These are phyloP conservation scores for Acromyrmex charruanus DNA, from an alignment of 1,140 invertebrate species.

Conservation along the genomic window DNA sequence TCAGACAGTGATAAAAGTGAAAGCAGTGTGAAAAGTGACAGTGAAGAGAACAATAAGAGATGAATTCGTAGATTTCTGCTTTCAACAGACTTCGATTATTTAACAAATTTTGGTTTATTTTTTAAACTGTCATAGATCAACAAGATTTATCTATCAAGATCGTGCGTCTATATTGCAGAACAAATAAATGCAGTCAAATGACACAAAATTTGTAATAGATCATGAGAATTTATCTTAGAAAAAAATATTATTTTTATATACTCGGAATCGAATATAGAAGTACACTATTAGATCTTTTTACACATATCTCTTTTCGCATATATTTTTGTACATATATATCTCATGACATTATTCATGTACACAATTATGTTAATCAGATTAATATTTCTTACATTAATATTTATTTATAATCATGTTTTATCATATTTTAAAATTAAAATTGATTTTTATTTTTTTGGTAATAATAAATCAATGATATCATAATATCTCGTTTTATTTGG, in stretches of 20 bases:
- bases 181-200: neutral
- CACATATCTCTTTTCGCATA: neutral
- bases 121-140: neutral
- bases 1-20: constrained; percentile 79
- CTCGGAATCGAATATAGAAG: neutral
- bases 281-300: neutral
- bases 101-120: neutral
- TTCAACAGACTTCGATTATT: constrained; percentile 12
- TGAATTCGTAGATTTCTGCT: constrained; percentile 21
- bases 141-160: neutral
- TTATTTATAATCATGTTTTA: constrained; percentile 5
- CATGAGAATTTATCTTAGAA: neutral
- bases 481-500: constrained; percentile 32
- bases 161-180: neutral
- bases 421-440: neutral
- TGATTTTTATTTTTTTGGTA: neutral
- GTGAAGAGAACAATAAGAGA: constrained; percentile 78
- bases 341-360: neutral
- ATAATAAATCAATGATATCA: constrained; percentile 21
- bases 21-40: constrained; percentile 79
- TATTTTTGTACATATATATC: constrained; percentile 21
- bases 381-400: neutral
- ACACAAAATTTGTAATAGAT: neutral
- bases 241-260: constrained; percentile 57
- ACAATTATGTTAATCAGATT: neutral